phyloP scores from a whole-genome alignment of 2,888 invertebrate species.

The Lasius platythorax region DNA sequence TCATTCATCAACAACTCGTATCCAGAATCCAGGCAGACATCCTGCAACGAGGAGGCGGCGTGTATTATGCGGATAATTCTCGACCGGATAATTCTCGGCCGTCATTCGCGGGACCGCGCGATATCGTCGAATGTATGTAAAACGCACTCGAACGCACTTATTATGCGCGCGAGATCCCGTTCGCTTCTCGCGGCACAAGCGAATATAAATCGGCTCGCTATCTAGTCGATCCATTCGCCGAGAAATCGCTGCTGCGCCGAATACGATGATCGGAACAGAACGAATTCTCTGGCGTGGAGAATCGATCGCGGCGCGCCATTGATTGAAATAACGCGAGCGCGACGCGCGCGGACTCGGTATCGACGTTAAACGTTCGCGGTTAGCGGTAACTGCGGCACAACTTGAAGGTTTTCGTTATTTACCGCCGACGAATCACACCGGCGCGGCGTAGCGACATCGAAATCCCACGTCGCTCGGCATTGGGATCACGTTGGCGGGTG shows the following conservation, averaged over 20 bases:
- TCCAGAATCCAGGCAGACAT: slow-evolving; percentile 37
- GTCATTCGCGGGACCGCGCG: slow-evolving; percentile 34
- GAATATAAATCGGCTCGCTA: slow-evolving; percentile 31
- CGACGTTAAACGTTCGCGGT: slow-evolving; percentile 26
- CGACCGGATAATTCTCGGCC: slow-evolving; percentile 51
- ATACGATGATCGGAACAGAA: background rate
- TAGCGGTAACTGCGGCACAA: background rate
- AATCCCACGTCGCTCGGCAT: slow-evolving; percentile 37
- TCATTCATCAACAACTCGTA: slow-evolving; percentile 52
- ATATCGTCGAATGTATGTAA: slow-evolving; percentile 26
- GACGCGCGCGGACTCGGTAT: slow-evolving; percentile 14
- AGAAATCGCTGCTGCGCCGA: slow-evolving; percentile 28
- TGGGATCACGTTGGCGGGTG: slow-evolving; percentile 36
- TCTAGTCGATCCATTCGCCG: slow-evolving; percentile 22
- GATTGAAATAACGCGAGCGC: slow-evolving; percentile 7
- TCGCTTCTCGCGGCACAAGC: background rate
- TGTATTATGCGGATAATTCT: slow-evolving; percentile 56
- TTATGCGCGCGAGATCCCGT: slow-evolving; percentile 5
- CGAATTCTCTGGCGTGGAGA: background rate
- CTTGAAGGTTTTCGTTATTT: slow-evolving; percentile 27
- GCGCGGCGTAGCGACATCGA: background rate
- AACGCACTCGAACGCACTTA: slow-evolving; percentile 3
- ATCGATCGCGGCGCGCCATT: slow-evolving; percentile 6
- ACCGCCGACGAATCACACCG: background rate
- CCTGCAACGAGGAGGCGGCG: slow-evolving; percentile 20